phyloP scores from a whole-genome alignment of 2,888 invertebrate species.

The Netelia virgata region DNA sequence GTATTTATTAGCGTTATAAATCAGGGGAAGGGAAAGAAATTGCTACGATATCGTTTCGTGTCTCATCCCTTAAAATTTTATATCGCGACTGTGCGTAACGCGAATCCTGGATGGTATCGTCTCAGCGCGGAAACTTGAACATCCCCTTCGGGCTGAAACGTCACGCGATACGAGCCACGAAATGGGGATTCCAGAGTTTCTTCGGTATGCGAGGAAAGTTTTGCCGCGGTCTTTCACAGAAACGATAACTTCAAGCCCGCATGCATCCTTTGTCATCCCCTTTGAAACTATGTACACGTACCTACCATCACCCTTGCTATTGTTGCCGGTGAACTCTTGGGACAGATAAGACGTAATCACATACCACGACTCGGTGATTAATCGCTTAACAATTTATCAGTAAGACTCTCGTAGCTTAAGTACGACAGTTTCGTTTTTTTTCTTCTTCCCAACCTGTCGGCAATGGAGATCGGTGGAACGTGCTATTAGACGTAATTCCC shows the following conservation, averaged over 20 bases:
- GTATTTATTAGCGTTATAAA: too few relatives aligned
- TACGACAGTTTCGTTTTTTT: background rate
- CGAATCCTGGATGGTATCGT: background rate
- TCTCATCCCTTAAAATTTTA: background rate
- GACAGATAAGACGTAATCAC: conserved; percentile 51
- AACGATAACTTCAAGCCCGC: conserved; percentile 43
- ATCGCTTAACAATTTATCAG: conserved; percentile 43
- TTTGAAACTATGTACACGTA: conserved; percentile 1
- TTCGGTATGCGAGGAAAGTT: conserved; percentile 23
- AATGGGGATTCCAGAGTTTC: conserved; percentile 22
- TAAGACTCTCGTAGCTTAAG: background rate
- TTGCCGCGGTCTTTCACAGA: conserved; percentile 24
- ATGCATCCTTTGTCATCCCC: conserved; percentile 32
- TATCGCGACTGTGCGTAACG: background rate
- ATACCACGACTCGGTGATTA: conserved; percentile 24
- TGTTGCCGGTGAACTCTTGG: conserved; percentile 21
- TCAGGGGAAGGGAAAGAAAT: too few relatives aligned
- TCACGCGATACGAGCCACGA: conserved; percentile 24
- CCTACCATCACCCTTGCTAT: background rate
- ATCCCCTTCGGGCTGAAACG: background rate
- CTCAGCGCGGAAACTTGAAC: background rate
- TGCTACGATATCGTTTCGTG: too few relatives aligned
- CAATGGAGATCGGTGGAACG: conserved; percentile 20
- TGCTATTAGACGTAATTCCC: conserved; percentile 32
- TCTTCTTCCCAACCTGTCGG: conserved; percentile 8